phyloP scores from a whole-genome alignment of 2,113 vertebrate genomes.

The Eidolon helvum region DNA sequence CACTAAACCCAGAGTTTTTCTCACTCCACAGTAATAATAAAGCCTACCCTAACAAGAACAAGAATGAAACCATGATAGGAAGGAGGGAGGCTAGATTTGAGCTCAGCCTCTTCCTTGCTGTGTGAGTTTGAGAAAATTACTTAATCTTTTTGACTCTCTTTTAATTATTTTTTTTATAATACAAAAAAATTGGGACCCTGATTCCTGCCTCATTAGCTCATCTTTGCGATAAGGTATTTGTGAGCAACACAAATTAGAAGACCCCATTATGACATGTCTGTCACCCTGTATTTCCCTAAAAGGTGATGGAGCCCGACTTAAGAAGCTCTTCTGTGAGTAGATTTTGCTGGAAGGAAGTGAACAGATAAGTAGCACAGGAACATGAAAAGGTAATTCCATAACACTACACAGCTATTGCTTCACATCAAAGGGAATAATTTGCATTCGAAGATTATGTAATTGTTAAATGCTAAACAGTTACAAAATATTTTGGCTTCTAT shows the following conservation, averaged over 20 bases:
- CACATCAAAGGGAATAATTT: conserved; percentile 18
- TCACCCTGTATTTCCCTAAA: neutral
- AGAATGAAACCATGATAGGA: neutral
- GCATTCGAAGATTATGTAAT: conserved; percentile 38
- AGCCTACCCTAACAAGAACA: neutral
- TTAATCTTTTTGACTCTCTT: neutral
- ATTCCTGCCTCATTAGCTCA: neutral
- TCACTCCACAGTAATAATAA: neutral
- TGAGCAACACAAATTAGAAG: neutral
- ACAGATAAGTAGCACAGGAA: neutral
- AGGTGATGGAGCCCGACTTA: neutral
- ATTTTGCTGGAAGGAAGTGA: neutral
- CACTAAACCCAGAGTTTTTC: neutral
- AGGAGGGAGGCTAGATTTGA: neutral
- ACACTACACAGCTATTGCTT: neutral
- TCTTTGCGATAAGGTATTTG: neutral
- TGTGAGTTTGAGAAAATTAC: neutral
- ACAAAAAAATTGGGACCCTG: neutral
- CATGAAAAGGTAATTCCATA: neutral
- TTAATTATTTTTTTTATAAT: neutral
- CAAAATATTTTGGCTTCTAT: conserved; percentile 55
- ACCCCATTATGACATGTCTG: too few species aligned
- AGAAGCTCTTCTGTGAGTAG: neutral
- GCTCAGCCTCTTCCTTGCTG: neutral
- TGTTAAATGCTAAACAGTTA: conserved; percentile 41